phyloP scores from a whole-genome alignment of 2,113 vertebrate species.

The Spizaetus ornatus region DNA sequence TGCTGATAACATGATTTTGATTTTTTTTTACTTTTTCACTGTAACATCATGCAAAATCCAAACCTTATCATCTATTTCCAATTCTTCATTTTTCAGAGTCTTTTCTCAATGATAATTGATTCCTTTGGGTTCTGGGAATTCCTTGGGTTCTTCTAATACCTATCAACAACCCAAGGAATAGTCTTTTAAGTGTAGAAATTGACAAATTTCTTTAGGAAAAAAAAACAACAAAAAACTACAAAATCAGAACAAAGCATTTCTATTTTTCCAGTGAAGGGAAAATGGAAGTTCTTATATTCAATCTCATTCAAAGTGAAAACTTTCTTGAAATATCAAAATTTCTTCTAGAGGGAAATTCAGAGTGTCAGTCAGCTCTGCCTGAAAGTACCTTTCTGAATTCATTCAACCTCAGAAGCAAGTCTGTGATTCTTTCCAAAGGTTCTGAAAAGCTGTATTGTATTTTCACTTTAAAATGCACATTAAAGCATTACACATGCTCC shows the following conservation, averaged over 20 bases:
- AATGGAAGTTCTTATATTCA: neutral
- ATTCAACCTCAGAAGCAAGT: neutral
- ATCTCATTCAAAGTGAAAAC: neutral
- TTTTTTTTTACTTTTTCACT: neutral
- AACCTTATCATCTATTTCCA: neutral
- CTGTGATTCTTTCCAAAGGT: neutral
- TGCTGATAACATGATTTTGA: neutral
- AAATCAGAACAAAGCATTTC: neutral
- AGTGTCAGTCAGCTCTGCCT: neutral
- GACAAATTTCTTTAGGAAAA: neutral
- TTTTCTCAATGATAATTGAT: neutral
- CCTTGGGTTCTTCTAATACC: neutral
- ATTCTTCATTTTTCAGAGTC: neutral
- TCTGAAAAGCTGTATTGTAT: slow-evolving; percentile 39
- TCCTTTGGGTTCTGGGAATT: neutral
- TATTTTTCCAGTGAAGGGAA: neutral
- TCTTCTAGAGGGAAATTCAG: neutral
- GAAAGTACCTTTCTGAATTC: neutral
- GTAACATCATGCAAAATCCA: neutral
- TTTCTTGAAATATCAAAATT: neutral
- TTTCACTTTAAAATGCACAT: slow-evolving; percentile 54
- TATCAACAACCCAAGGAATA: neutral
- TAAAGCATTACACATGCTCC: slow-evolving; percentile 32
- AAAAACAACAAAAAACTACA: neutral
- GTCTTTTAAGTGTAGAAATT: neutral